Evolutionary conservation across 2,113 vertebrate species (phyloP).

Genomic region (Bujurquina vittata): DNA sequence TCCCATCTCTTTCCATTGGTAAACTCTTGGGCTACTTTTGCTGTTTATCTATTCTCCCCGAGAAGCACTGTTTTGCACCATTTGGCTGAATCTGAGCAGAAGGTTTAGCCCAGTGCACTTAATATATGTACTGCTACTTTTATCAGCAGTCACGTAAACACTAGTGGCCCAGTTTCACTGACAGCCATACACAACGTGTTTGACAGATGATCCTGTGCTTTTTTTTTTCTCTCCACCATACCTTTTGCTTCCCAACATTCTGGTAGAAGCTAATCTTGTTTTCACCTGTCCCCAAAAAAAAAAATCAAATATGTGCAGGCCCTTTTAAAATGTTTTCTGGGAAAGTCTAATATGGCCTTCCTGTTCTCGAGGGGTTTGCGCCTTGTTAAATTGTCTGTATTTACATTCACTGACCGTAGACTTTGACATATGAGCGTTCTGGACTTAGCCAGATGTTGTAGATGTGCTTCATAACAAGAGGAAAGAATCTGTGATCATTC

Average conservation of each 20-base stretch:
- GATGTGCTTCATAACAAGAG: too few relatives aligned
- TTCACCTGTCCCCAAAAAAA: neutral
- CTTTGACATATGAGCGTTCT: too few relatives aligned
- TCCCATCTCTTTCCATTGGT: neutral
- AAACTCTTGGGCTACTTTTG: neutral
- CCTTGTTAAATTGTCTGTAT: too few relatives aligned
- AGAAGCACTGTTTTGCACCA: neutral
- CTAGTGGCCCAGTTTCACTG: neutral
- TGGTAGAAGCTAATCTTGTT: fast-evolving
- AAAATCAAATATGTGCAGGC: too few relatives aligned
- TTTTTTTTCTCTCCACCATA: neutral
- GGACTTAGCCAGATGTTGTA: too few relatives aligned
- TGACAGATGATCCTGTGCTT: fast-evolving
- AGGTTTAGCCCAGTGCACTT: neutral
- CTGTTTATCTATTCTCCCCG: neutral
- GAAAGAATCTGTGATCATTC: too few relatives aligned
- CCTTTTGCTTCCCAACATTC: too few relatives aligned
- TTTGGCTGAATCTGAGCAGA: neutral
- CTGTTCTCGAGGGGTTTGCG: too few relatives aligned
- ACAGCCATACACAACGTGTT: neutral
- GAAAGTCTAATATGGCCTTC: too few relatives aligned
- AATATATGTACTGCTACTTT: neutral
- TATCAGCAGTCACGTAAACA: neutral
- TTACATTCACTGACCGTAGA: too few relatives aligned
- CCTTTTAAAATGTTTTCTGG: too few relatives aligned